phyloP scores from a whole-genome alignment of 2,888 invertebrate species.

The Pseudeuparius sepicola region DNA sequence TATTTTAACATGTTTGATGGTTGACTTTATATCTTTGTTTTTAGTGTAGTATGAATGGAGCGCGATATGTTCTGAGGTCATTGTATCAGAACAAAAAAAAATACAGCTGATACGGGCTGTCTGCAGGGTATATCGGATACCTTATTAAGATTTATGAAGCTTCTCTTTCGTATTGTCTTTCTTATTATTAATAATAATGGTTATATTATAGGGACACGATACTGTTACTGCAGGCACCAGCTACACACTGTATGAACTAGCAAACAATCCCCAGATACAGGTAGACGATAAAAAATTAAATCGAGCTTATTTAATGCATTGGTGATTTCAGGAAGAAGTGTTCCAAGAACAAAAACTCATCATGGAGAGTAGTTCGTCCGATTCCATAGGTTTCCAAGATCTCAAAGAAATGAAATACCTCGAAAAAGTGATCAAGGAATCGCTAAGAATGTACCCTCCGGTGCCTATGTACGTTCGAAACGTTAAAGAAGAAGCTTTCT shows the following conservation, averaged over 20 bases:
- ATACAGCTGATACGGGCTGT: no score
- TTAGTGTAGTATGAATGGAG: no score
- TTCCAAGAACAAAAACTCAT: slow-evolving; percentile 35
- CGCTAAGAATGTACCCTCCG: slow-evolving; percentile 30
- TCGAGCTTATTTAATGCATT: slow-evolving; percentile 1
- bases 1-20: no score
- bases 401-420: slow-evolving; percentile 32
- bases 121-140: no score
- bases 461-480: slow-evolving; percentile 29
- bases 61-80: no score
- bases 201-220: slow-evolving; percentile 38
- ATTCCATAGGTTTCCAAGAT: slow-evolving; percentile 32
- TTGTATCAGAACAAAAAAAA: no score
- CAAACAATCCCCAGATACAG: slow-evolving; percentile 39
- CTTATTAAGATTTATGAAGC: no score
- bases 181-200: no score
- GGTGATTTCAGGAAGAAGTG: slow-evolving; percentile 34
- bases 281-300: slow-evolving; percentile 18
- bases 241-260: slow-evolving; percentile 39
- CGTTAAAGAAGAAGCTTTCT: slow-evolving; percentile 21
- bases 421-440: slow-evolving; percentile 32
- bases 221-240: slow-evolving; percentile 41
- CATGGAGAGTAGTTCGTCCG: slow-evolving; percentile 28
- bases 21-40: no score
- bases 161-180: no score